Percentiles rank a stretch among this genome's conserved stretches.
Conservation (phyloP, 2,888 invertebrate genomes). For the Laothoe populi region DNA sequence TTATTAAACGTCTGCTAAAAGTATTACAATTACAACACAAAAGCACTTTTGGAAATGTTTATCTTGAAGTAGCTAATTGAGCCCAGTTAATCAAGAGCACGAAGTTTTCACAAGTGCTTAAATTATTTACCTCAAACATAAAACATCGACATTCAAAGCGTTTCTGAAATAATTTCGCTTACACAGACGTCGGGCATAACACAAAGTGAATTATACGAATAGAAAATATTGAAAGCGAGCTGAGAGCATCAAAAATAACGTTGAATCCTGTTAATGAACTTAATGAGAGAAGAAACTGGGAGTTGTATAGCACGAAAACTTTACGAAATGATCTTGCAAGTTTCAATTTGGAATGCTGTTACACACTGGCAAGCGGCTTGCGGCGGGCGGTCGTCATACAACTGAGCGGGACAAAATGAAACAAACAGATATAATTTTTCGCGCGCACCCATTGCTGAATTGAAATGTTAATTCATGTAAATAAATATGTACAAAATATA, state of each 20-base stretch:
- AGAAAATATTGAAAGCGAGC: slow-evolving; percentile 75
- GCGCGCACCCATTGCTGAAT: slow-evolving; percentile 35
- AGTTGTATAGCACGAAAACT: slow-evolving; percentile 67
- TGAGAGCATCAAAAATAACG: slow-evolving; percentile 74
- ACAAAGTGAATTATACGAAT: slow-evolving; percentile 74
- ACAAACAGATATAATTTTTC: slow-evolving; percentile 47
- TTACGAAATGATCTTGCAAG: slow-evolving; percentile 67
- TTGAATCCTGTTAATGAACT: slow-evolving; percentile 78
- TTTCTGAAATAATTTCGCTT: slow-evolving; percentile 76
- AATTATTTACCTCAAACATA: slow-evolving; percentile 81
- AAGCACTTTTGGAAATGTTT: slow-evolving; percentile 71
- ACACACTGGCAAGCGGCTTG: slow-evolving; percentile 46
- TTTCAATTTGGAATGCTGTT: slow-evolving; percentile 69
- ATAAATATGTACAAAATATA: too few species aligned
- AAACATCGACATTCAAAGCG: slow-evolving; percentile 79
- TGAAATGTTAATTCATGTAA: neutral
- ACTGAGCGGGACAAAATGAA: slow-evolving; percentile 57
- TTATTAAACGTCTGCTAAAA: slow-evolving; percentile 43
- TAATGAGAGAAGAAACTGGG: slow-evolving; percentile 75
- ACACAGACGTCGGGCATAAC: slow-evolving; percentile 67
- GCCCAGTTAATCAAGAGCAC: slow-evolving; percentile 78
- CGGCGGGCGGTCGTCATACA: slow-evolving; percentile 36
- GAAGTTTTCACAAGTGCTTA: slow-evolving; percentile 80
- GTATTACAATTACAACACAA: slow-evolving; percentile 66
- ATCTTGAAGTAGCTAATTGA: slow-evolving; percentile 77